Percentiles rank a stretch among this genome's conserved stretches.
phyloP scores from a whole-genome alignment of 2,888 invertebrate genomes.

The Pelosia muscerda region DNA sequence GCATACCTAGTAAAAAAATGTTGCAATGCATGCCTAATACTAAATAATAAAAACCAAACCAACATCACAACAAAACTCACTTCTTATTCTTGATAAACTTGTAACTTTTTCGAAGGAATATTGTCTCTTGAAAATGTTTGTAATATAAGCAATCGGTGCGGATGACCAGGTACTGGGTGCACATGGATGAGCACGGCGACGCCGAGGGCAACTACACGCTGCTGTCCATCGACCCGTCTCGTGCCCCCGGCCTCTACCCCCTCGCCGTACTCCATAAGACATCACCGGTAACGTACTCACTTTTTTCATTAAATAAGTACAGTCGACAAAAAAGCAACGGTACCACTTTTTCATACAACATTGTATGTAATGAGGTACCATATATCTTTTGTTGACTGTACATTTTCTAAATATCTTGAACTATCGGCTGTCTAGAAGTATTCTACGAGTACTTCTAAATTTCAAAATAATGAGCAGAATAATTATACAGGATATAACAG shows the following conservation, averaged over 20 bases:
- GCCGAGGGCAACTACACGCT: conserved; percentile 98
- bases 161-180: conserved; percentile 92
- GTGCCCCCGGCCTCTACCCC: conserved; percentile 92
- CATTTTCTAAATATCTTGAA: background rate
- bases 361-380: too few species aligned
- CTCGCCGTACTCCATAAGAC: conserved; percentile 90
- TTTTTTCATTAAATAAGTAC: background rate
- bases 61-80: background rate
- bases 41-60: background rate
- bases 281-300: conserved; percentile 89
- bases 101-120: background rate
- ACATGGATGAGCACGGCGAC: conserved; percentile 96
- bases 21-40: background rate
- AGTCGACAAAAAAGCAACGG: too few species aligned
- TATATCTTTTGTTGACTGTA: too few species aligned
- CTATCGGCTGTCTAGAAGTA: background rate
- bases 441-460: background rate
- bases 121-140: conserved; percentile 11
- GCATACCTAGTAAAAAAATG: too few species aligned
- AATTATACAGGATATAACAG: too few species aligned
- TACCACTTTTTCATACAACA: too few species aligned
- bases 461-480: background rate
- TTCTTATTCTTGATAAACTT: background rate
- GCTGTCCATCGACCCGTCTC: conserved; percentile 86
- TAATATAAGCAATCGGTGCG: conserved; percentile 14